These are phyloP conservation scores for Heliconius ismenius DNA, from an alignment of 2,888 invertebrate species.

Conservation along the genomic window DNA sequence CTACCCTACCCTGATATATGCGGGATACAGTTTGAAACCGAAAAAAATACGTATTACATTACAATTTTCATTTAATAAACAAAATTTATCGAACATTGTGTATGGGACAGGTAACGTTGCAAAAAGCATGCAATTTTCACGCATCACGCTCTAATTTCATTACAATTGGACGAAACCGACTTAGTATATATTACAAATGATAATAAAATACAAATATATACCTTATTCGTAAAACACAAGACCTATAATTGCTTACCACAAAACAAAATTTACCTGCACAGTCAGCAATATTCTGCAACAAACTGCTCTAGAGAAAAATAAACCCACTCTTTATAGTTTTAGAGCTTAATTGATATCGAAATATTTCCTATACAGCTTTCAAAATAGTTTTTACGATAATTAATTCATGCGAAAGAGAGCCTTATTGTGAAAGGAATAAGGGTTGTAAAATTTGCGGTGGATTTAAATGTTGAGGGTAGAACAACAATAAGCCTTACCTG, in stretches of 20 bases:
- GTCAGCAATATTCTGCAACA: conserved; percentile 26
- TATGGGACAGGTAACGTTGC: conserved; percentile 29
- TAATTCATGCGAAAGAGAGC: background rate
- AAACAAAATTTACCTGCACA: conserved; percentile 5
- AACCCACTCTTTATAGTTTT: conserved; percentile 9
- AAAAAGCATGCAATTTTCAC: conserved; percentile 31
- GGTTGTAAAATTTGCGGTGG: conserved; percentile 13
- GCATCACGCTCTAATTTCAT: conserved; percentile 37
- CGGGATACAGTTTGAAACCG: no score
- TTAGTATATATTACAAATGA: conserved; percentile 20
- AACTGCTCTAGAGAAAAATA: conserved; percentile 3
- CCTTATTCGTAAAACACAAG: background rate
- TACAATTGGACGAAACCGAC: conserved; percentile 31
- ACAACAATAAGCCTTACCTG: conserved; percentile 73
- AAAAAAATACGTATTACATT: background rate
- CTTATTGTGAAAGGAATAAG: conserved; percentile 4
- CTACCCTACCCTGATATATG: no score
- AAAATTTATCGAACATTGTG: conserved; percentile 18
- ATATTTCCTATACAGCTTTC: background rate
- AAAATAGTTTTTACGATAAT: conserved; percentile 6
- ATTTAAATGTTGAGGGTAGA: conserved; percentile 41
- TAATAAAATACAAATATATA: conserved; percentile 7
- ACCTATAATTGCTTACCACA: conserved; percentile 20
- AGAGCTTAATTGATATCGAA: conserved; percentile 8
- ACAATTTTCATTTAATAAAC: background rate